phyloP scores from a whole-genome alignment of 2,888 invertebrate species.

The Latrodectus elegans region DNA sequence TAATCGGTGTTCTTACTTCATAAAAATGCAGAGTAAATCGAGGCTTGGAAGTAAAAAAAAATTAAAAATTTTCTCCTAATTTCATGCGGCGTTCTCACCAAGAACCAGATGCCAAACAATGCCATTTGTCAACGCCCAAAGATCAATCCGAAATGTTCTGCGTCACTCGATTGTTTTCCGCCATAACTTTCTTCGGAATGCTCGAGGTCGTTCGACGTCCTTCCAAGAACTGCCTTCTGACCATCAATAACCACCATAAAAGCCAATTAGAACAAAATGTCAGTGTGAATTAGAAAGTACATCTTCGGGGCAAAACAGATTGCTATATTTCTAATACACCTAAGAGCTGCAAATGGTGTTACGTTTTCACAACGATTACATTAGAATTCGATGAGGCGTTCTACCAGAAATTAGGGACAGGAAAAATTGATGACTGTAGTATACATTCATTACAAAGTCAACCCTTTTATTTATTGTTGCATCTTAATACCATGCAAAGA shows the following conservation, averaged over 20 bases:
- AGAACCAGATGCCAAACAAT: neutral
- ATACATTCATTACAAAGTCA: neutral
- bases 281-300: neutral
- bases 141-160: neutral
- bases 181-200: neutral
- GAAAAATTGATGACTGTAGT: neutral
- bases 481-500: neutral
- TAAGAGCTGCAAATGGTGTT: neutral
- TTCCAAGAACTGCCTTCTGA: neutral
- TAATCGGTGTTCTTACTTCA: neutral
- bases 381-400: neutral
- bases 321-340: no score
- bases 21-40: neutral
- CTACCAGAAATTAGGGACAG: neutral
- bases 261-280: conserved; percentile 23
- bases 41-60: neutral
- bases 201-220: conserved; percentile 2
- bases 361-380: neutral
- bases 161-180: neutral
- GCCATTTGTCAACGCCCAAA: neutral
- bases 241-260: conserved; percentile 19
- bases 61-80: neutral
- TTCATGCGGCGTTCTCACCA: neutral
- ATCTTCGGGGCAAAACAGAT: neutral
- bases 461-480: neutral